Evolutionary conservation across 2,113 vertebrate genomes (phyloP).

Genomic region (Podilymbus podiceps): DNA sequence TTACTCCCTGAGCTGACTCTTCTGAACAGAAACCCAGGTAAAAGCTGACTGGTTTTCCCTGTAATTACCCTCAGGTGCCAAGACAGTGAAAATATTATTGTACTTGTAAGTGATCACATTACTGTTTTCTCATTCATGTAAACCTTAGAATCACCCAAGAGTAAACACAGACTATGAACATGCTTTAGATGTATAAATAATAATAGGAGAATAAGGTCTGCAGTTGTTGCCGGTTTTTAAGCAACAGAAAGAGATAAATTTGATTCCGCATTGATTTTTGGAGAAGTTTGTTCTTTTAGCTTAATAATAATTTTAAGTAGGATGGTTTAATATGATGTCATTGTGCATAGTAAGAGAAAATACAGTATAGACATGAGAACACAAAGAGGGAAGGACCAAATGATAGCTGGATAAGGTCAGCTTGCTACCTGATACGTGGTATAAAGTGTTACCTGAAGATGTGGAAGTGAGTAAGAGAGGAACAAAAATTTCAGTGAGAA

Average conservation of each 20-base stretch:
- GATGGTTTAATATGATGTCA: neutral
- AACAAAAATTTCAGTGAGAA: neutral
- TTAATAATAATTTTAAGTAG: neutral
- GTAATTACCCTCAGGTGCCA: neutral
- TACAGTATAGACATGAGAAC: neutral
- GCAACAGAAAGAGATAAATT: neutral
- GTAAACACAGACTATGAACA: neutral
- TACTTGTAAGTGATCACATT: neutral
- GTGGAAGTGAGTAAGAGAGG: neutral
- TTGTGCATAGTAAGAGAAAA: neutral
- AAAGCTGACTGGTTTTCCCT: neutral
- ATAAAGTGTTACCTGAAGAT: neutral
- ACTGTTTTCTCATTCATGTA: neutral
- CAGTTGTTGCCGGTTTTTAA: neutral
- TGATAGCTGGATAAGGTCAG: neutral
- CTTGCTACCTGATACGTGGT: neutral
- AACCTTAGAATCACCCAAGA: neutral
- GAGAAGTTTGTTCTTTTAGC: neutral
- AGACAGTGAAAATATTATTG: neutral
- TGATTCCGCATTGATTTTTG: neutral
- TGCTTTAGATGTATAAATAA: neutral
- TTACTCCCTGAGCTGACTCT: neutral
- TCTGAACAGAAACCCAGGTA: neutral
- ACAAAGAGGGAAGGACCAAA: neutral
- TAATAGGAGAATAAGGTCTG: neutral